Evolutionary conservation across 2,113 vertebrate genomes (phyloP).

Genomic region (Rhombomys opimus): DNA sequence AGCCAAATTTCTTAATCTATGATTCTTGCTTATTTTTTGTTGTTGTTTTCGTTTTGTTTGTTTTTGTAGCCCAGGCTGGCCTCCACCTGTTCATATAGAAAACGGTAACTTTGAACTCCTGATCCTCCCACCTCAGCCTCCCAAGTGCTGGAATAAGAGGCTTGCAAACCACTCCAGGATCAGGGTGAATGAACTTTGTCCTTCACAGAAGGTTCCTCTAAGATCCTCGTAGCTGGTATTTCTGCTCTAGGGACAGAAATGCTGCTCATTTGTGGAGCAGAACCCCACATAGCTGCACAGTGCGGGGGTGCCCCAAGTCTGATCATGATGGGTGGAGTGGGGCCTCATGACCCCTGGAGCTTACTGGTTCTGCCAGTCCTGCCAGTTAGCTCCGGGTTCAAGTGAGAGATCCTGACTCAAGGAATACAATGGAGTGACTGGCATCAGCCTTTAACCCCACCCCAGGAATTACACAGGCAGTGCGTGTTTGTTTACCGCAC

Average conservation of each 20-base stretch:
- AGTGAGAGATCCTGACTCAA: background rate
- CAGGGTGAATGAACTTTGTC: background rate
- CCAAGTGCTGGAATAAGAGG: background rate
- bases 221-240: no score
- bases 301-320: background rate
- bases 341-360: background rate
- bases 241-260: background rate
- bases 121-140: background rate
- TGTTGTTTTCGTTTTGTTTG: background rate
- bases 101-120: background rate
- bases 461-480: background rate
- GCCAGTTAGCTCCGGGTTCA: background rate
- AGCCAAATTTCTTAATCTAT: background rate
- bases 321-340: background rate
- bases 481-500: accelerated
- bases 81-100: background rate
- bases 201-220: background rate
- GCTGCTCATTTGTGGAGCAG: background rate
- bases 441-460: background rate
- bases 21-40: background rate
- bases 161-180: no score
- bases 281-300: background rate
- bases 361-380: no score
- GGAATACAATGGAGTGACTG: background rate
- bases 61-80: background rate